phyloP scores from a whole-genome alignment of 2,888 invertebrate genomes.

The Allygus modestus region DNA sequence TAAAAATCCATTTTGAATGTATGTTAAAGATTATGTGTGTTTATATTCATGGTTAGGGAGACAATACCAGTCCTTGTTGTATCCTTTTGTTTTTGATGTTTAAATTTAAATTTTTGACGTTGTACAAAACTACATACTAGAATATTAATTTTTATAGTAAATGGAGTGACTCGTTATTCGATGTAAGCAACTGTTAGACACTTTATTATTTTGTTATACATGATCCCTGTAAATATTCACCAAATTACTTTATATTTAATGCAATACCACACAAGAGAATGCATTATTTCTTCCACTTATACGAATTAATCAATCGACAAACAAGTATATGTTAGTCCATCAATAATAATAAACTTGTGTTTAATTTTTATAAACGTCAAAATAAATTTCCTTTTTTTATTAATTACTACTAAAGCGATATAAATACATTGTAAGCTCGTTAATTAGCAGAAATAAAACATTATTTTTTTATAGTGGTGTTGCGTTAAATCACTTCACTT shows the following conservation, averaged over 20 bases:
- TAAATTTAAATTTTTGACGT: slow-evolving; percentile 55
- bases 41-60: slow-evolving; percentile 63
- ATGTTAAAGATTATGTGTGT: slow-evolving; percentile 63
- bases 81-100: slow-evolving; percentile 51
- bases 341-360: too few relatives aligned
- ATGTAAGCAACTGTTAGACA: slow-evolving; percentile 59
- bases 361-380: too few relatives aligned
- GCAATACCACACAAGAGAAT: slow-evolving; percentile 7
- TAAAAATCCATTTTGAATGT: slow-evolving; percentile 62
- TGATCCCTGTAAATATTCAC: slow-evolving; percentile 43
- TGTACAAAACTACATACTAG: slow-evolving; percentile 54
- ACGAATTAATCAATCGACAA: too few relatives aligned
- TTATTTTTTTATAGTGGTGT: background rate
- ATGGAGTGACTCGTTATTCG: slow-evolving; percentile 50
- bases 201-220: slow-evolving; percentile 49
- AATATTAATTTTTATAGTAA: slow-evolving; percentile 53
- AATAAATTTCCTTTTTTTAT: too few relatives aligned
- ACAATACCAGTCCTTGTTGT: slow-evolving; percentile 61
- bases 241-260: slow-evolving; percentile 10
- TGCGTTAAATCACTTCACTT: slow-evolving; percentile 22
- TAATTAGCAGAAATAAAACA: too few relatives aligned
- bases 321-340: too few relatives aligned
- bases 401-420: too few relatives aligned
- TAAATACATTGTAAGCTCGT: too few relatives aligned
- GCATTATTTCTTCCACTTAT: background rate